Conservation (phyloP, 2,113 vertebrate genomes). For the Cololabis saira region DNA sequence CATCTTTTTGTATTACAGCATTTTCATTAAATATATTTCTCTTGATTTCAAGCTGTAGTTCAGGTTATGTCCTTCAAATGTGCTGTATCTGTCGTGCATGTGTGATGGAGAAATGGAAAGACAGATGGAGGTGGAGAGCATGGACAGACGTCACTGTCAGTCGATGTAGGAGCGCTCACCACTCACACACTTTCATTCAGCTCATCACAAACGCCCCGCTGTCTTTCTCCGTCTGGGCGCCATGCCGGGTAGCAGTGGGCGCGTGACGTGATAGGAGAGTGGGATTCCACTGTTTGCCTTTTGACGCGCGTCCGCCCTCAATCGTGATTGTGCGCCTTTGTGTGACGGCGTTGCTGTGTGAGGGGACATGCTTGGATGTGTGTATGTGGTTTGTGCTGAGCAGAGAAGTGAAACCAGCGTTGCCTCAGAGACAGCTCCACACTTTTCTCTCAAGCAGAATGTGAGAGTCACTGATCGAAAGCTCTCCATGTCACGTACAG, state of each 20-base stretch:
- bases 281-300: constrained; percentile 73
- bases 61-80: constrained; percentile 9
- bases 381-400: constrained; percentile 55
- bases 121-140: constrained; percentile 51
- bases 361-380: constrained; percentile 26
- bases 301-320: constrained; percentile 57
- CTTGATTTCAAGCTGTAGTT: background rate
- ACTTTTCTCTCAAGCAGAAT: constrained; percentile 29
- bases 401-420: constrained; percentile 77
- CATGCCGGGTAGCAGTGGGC: constrained; percentile 47
- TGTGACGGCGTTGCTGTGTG: constrained; percentile 18
- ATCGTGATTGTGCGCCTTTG: constrained; percentile 5
- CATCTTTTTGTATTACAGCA: constrained; percentile 29
- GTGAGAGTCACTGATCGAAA: constrained; percentile 37
- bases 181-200: constrained; percentile 62
- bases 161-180: constrained; percentile 60
- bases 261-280: constrained; percentile 65
- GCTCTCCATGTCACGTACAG: background rate
- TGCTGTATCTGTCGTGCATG: constrained; percentile 6
- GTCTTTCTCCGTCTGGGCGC: constrained; percentile 38
- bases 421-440: constrained; percentile 41
- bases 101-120: constrained; percentile 37
- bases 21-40: constrained; percentile 19
- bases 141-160: constrained; percentile 63
- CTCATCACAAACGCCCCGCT: constrained; percentile 41